These are phyloP conservation scores for Chelonus insularis DNA, from an alignment of 1,140 invertebrate genomes.

Conservation along the genomic window DNA sequence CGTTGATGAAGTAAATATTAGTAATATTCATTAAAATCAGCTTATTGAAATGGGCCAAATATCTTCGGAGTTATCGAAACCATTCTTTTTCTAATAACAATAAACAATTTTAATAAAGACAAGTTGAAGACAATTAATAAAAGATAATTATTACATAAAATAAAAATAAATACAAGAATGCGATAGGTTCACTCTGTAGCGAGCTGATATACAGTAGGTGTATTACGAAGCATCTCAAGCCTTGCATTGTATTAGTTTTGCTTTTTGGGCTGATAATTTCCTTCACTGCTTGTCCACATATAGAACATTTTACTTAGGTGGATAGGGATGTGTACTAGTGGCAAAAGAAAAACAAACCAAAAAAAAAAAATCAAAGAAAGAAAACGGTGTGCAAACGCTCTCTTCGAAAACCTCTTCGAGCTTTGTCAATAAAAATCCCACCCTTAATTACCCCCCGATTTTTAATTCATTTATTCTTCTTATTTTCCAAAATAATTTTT, in stretches of 20 bases:
- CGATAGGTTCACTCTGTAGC: slow-evolving; percentile 58
- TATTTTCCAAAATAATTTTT: neutral
- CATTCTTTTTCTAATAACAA: slow-evolving; percentile 48
- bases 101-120: too few species aligned
- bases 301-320: slow-evolving; percentile 50
- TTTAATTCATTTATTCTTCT: neutral
- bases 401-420: slow-evolving; percentile 12
- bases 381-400: slow-evolving; percentile 17
- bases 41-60: slow-evolving; percentile 40
- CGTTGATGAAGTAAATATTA: too few species aligned
- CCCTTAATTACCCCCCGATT: neutral
- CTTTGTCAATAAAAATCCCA: too few species aligned
- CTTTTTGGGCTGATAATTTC: slow-evolving; percentile 60
- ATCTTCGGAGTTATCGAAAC: slow-evolving; percentile 47
- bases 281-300: slow-evolving; percentile 61
- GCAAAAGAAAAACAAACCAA: slow-evolving; percentile 40
- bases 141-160: slow-evolving; percentile 19
- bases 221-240: slow-evolving; percentile 58
- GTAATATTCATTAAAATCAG: slow-evolving; percentile 23
- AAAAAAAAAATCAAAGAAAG: neutral
- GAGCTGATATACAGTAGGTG: slow-evolving; percentile 57
- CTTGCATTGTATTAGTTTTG: slow-evolving; percentile 63
- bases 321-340: slow-evolving; percentile 56
- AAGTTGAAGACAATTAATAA: too few species aligned
- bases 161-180: slow-evolving; percentile 48